Evolutionary conservation across 2,888 invertebrate genomes (phyloP).

Genomic region (Luperina nickerlii): DNA sequence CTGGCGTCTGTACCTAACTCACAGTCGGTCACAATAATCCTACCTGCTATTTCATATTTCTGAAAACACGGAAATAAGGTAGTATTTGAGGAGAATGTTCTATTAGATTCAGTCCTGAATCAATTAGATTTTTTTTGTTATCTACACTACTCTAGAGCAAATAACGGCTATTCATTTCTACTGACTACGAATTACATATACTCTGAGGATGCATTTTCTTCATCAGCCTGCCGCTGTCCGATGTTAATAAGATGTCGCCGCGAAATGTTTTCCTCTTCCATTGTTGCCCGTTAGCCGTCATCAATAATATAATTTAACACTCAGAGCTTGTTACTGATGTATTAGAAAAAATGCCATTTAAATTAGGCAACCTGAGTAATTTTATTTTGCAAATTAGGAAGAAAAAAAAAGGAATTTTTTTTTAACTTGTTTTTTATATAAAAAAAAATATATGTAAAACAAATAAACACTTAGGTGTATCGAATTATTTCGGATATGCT

Average conservation of each 20-base stretch:
- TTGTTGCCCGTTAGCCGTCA: not conserved
- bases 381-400: conserved; percentile 10
- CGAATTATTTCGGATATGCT: not conserved
- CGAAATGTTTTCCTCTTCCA: not conserved
- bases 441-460: no score
- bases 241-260: not conserved
- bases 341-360: not conserved
- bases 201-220: not conserved
- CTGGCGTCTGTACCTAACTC: not conserved
- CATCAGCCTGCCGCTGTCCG: not conserved
- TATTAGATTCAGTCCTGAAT: not conserved
- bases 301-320: not conserved
- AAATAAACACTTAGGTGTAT: not conserved
- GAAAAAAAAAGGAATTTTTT: not conserved
- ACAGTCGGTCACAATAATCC: not conserved
- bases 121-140: not conserved
- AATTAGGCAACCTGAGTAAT: not conserved
- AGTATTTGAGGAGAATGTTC: not conserved
- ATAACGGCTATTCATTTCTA: not conserved
- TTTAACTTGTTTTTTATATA: no score
- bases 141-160: no score
- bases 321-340: not conserved
- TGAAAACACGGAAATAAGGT: not conserved
- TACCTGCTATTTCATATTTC: not conserved
- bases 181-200: not conserved